These are phyloP conservation scores for Pterophyllum scalare DNA, from an alignment of 2,113 vertebrate genomes.

Conservation along the genomic window DNA sequence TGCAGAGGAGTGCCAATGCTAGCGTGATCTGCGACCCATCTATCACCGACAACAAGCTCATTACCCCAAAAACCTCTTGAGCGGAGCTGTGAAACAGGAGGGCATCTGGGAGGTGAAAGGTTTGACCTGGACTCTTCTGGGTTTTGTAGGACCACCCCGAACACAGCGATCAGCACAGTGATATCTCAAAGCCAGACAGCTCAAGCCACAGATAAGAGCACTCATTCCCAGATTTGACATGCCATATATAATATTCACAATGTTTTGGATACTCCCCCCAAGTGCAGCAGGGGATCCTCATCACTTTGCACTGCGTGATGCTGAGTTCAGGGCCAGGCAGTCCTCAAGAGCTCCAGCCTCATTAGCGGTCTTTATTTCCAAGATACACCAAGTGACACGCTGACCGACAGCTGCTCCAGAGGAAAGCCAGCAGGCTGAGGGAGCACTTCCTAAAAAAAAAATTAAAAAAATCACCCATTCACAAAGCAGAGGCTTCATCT, in stretches of 20 bases:
- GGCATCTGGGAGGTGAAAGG: constrained; percentile 32
- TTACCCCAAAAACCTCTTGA: constrained; percentile 62
- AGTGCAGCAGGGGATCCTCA: constrained; percentile 57
- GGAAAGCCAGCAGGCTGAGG: constrained; percentile 60
- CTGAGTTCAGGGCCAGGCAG: constrained; percentile 54
- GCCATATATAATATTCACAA: background rate
- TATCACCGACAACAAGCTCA: constrained; percentile 70
- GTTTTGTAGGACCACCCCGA: constrained; percentile 19
- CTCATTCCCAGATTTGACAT: background rate
- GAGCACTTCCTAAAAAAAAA: constrained; percentile 51
- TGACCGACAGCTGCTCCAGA: constrained; percentile 74
- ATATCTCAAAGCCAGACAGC: background rate
- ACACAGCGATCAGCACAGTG: background rate
- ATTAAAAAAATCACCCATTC: constrained; percentile 24
- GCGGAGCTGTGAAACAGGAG: constrained; percentile 24
- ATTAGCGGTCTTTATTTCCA: constrained; percentile 63
- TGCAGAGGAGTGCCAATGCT: constrained; percentile 47
- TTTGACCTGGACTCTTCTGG: constrained; percentile 23
- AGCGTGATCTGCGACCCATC: constrained; percentile 54
- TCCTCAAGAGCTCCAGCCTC: constrained; percentile 59
- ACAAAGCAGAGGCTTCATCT: constrained; percentile 51
- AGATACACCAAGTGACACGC: constrained; percentile 64
- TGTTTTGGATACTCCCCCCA: background rate
- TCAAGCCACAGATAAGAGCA: background rate
- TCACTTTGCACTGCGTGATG: constrained; percentile 45